phyloP scores from a whole-genome alignment of 2,113 vertebrate species.

The Gallinago media region DNA sequence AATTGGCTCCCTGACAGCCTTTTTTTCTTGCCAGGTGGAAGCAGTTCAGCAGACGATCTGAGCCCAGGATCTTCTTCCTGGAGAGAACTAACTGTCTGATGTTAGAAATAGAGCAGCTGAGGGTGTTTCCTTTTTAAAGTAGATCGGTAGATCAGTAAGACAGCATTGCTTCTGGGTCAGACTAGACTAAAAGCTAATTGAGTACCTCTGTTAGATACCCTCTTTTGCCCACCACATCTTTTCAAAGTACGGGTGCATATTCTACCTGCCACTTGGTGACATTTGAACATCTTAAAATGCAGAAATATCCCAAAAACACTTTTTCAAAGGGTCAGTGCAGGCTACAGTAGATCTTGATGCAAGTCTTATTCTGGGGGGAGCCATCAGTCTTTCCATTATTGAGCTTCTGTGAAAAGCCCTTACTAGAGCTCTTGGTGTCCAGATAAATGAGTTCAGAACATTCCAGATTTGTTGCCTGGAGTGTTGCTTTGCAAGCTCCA shows the following conservation, averaged over 20 bases:
- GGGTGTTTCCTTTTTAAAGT: neutral
- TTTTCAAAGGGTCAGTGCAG: neutral
- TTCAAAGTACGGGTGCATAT: neutral
- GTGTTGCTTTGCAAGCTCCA: neutral
- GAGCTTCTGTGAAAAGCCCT: neutral
- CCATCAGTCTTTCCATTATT: neutral
- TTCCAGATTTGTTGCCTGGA: neutral
- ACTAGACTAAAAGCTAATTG: neutral
- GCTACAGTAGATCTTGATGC: neutral
- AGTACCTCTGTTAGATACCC: neutral
- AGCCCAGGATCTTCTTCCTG: neutral
- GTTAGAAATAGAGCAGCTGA: neutral
- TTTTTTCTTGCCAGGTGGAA: constrained; percentile 16
- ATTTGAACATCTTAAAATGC: neutral
- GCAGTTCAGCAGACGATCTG: constrained; percentile 6
- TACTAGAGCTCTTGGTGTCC: neutral
- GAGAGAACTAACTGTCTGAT: neutral
- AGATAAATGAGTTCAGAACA: neutral
- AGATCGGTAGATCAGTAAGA: neutral
- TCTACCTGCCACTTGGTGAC: neutral
- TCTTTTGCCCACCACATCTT: neutral
- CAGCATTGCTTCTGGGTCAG: neutral
- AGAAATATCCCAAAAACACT: neutral
- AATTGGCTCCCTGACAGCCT: neutral
- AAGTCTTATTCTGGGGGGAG: neutral